Percentiles rank a stretch among this genome's conserved stretches.
phyloP scores from a whole-genome alignment of 1,140 invertebrate genomes.

The Drosophila busckii region DNA sequence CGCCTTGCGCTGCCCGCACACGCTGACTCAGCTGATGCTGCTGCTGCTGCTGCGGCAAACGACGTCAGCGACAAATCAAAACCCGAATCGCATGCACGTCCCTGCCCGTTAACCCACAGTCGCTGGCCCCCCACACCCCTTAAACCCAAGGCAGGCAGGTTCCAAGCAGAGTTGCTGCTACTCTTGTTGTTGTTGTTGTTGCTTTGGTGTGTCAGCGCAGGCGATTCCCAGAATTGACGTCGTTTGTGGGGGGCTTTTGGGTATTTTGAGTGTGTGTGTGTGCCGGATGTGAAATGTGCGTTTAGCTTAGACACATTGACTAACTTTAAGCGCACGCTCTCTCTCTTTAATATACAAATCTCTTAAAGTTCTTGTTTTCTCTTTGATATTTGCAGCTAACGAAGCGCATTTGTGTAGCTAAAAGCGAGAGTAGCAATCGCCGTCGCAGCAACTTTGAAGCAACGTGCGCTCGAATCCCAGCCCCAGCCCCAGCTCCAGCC shows the following conservation, averaged over 20 bases:
- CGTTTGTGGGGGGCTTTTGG: constrained; percentile 28
- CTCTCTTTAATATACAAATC: neutral
- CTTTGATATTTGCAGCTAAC: constrained; percentile 39
- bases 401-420: constrained; percentile 50
- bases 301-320: constrained; percentile 34
- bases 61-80: constrained; percentile 24
- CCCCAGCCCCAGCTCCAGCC: too few relatives aligned
- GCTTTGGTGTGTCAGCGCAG: constrained; percentile 58
- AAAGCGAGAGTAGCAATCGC: constrained; percentile 55
- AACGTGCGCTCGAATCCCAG: constrained; percentile 51
- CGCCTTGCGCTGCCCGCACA: constrained; percentile 24
- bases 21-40: constrained; percentile 68
- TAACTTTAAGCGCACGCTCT: constrained; percentile 16
- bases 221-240: constrained; percentile 49
- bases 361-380: neutral
- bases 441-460: constrained; percentile 33
- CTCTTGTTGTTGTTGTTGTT: neutral
- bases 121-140: neutral
- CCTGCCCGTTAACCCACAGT: too few relatives aligned
- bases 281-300: constrained; percentile 51
- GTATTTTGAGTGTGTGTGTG: constrained; percentile 45
- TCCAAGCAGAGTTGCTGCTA: constrained; percentile 1
- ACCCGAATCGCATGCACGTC: constrained; percentile 6
- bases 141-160: constrained; percentile 25
- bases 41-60: constrained; percentile 51